Conservation (phyloP, 2,888 invertebrate genomes). For the Leucania comma region DNA sequence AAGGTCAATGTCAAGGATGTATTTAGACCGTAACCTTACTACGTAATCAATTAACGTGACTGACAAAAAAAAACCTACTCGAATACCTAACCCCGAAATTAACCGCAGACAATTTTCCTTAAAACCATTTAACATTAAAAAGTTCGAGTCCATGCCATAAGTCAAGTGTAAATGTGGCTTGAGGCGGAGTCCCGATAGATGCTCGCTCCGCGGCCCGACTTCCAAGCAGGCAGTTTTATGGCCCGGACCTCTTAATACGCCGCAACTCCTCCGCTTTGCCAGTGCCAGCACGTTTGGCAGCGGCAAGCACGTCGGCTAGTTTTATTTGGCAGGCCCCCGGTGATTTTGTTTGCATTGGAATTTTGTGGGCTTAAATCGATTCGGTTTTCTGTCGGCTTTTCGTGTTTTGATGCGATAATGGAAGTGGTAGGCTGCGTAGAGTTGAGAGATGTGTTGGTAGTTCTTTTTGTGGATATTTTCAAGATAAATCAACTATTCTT, state of each 20-base stretch:
- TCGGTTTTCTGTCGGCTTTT: constrained; percentile 59
- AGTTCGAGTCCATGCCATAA: constrained; percentile 49
- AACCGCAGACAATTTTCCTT: constrained; percentile 46
- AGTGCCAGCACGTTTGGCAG: constrained; percentile 78
- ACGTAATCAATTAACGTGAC: neutral
- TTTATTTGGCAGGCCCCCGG: constrained; percentile 75
- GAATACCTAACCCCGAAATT: constrained; percentile 9
- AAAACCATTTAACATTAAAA: constrained; percentile 62
- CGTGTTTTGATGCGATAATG: constrained; percentile 59
- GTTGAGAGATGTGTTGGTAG: neutral
- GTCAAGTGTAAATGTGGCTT: constrained; percentile 54
- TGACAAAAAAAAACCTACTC: neutral
- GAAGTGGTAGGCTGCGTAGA: constrained; percentile 36
- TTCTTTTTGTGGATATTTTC: neutral
- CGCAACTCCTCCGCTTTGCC: constrained; percentile 84
- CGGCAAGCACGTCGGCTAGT: constrained; percentile 77
- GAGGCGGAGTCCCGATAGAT: constrained; percentile 51
- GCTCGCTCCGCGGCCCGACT: constrained; percentile 77
- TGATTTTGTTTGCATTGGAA: constrained; percentile 73
- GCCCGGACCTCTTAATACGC: constrained; percentile 83
- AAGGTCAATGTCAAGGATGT: neutral
- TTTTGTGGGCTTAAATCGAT: constrained; percentile 69
- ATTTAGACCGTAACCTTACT: neutral
- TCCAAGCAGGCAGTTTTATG: constrained; percentile 84
- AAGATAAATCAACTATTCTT: too few relatives aligned